phyloP scores from a whole-genome alignment of 1,140 invertebrate species.

The Bombus balteatus region DNA sequence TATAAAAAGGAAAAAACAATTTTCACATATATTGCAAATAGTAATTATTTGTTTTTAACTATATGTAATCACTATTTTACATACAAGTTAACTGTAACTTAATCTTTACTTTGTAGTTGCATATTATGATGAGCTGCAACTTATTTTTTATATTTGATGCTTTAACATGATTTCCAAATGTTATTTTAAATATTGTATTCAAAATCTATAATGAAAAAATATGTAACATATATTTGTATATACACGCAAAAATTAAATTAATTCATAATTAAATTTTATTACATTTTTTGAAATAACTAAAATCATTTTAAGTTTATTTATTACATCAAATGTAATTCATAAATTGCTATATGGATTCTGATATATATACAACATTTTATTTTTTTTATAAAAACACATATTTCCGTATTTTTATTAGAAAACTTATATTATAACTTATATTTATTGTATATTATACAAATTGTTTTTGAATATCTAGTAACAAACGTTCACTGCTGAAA shows the following conservation, averaged over 20 bases:
- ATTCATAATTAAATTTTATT: conserved; percentile 39
- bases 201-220: background rate
- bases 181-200: conserved; percentile 21
- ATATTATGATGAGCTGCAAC: background rate
- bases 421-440: background rate
- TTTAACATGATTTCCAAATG: conserved; percentile 45
- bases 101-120: background rate
- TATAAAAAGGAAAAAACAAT: background rate
- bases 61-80: conserved; percentile 18
- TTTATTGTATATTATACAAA: conserved; percentile 5
- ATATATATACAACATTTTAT: background rate
- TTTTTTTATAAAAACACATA: background rate
- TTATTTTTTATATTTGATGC: conserved; percentile 26
- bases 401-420: background rate
- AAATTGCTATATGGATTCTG: background rate
- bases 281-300: conserved; percentile 1
- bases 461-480: background rate
- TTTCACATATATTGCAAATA: conserved; percentile 8
- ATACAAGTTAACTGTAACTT: conserved; percentile 27
- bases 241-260: conserved; percentile 41
- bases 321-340: background rate
- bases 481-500: background rate
- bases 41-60: conserved; percentile 35
- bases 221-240: conserved; percentile 44
- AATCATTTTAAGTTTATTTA: conserved; percentile 10